These are phyloP conservation scores for Gila orcuttii DNA, from an alignment of 2,113 vertebrate species.

Conservation along the genomic window DNA sequence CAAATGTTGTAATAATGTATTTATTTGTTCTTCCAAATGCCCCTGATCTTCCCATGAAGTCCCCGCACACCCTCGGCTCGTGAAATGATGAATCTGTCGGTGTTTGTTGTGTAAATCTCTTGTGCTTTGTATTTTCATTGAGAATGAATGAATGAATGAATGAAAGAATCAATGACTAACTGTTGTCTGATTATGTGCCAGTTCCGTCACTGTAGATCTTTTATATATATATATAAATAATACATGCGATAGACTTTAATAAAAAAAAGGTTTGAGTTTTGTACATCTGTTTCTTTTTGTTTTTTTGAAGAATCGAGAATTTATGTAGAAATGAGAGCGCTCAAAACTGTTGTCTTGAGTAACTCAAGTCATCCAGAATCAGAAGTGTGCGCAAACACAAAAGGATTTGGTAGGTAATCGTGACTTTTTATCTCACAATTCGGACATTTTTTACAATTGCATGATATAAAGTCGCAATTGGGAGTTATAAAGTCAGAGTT, in stretches of 20 bases:
- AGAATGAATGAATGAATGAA: slow-evolving; percentile 42
- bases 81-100: slow-evolving; percentile 45
- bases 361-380: no score
- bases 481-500: no score
- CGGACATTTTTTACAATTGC: no score
- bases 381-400: no score
- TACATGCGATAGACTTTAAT: slow-evolving; percentile 77
- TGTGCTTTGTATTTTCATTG: slow-evolving; percentile 57
- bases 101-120: slow-evolving; percentile 62
- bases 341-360: no score
- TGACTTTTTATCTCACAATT: no score
- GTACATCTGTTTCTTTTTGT: slow-evolving; percentile 49
- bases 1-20: slow-evolving; percentile 40
- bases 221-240: slow-evolving; percentile 78
- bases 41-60: slow-evolving; percentile 1
- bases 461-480: no score
- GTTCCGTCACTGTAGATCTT: slow-evolving; percentile 77
- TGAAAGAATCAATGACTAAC: slow-evolving; percentile 38
- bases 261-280: slow-evolving; percentile 76
- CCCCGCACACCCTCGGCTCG: slow-evolving; percentile 41
- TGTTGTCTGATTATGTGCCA: slow-evolving; percentile 72
- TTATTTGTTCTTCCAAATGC: slow-evolving; percentile 50
- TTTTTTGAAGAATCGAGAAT: no score
- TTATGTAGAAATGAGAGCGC: no score
- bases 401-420: no score